Evolutionary conservation across 2,797 vertebrate species (phyloP), one percentile per base, ranked within the genome.

Genomic region (Hozukius guyotensis): DNA sequence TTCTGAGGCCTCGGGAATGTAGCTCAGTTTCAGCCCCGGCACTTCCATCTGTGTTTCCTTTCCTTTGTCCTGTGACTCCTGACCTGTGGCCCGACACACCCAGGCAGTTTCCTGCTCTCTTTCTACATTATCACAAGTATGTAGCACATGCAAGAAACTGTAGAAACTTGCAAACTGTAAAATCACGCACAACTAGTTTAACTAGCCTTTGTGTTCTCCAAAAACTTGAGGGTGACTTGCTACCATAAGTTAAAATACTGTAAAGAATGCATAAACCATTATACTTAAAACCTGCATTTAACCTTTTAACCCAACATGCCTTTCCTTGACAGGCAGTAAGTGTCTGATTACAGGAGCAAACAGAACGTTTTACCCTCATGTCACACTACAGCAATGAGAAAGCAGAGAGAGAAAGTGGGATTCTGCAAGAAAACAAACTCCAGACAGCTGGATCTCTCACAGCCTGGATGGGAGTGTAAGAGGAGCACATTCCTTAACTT

Each of bases 1-100:
- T 92, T 93, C 27, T 67, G 67, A 61, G 75, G 87, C 81, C 83
- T 90, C 78, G 85, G 89, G 90, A 94, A 93, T 89, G 89, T 76
- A 80, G 84, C 89, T 93, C 90, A 81, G 87, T 91, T 93, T 93
- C 88, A 93, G 92, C 67, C 80, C 57, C 84, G 85, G 84, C 73
- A 90, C 90, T 92, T 94, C 92, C 94, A 95, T 94, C 93, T 94
- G 93, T 75, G 93, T 91, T 94, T 95, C 93, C 92, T 94, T 93
- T 93, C 78, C 86, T 93, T 94, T 94, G 93, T 94, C 92, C 93
- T 90, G 91, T 92, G 94, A 95, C 93, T 93, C 89, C 88, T 93
- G 94, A 94, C 94, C 93, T 93, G 88, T 87, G 86, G 82, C 75
- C 84, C 9, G 84, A 94, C 94, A 94, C 93, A 89, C 94, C 94